Evolutionary conservation across 1,140 invertebrate genomes (phyloP).

Genomic region (Hetaerina americana): DNA sequence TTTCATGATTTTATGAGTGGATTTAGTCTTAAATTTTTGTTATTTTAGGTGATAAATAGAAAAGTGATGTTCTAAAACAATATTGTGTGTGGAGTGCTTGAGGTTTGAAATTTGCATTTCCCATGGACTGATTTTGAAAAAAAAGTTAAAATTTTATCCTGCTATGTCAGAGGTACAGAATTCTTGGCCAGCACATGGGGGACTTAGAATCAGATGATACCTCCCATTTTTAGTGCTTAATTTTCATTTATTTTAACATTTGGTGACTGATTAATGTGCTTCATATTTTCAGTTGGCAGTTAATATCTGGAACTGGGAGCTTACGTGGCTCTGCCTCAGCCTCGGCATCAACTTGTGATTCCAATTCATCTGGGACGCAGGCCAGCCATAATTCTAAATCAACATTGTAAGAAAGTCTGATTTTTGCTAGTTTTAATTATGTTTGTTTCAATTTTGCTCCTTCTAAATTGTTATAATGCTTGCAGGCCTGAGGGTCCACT

Average conservation of each 20-base stretch:
- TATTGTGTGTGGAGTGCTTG: too few species aligned
- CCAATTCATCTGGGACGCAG: neutral
- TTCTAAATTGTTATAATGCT: conserved; percentile 6
- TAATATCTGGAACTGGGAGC: conserved; percentile 51
- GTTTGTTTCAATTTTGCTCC: neutral
- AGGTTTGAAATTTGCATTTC: too few species aligned
- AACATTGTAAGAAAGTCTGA: conserved; percentile 9
- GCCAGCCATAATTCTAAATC: neutral
- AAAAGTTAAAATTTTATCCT: too few species aligned
- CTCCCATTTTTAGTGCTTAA: too few species aligned
- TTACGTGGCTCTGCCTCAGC: conserved; percentile 34
- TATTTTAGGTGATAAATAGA: too few species aligned
- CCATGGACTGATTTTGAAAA: too few species aligned
- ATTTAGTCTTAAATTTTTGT: too few species aligned
- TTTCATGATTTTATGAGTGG: too few species aligned
- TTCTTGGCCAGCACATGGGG: too few species aligned
- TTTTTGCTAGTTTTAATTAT: conserved; percentile 9
- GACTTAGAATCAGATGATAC: too few species aligned
- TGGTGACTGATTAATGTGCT: conserved; percentile 3
- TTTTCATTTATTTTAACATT: neutral
- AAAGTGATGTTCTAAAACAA: too few species aligned
- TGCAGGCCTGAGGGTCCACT: conserved; percentile 15
- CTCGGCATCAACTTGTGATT: neutral
- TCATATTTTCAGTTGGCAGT: conserved; percentile 42
- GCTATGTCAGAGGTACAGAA: too few species aligned